A percentile compares a stretch with the other conserved stretches of the same genome.
Evolutionary conservation across 2,888 invertebrate genomes (phyloP).

Genomic region (Eurytoma californica): DNA sequence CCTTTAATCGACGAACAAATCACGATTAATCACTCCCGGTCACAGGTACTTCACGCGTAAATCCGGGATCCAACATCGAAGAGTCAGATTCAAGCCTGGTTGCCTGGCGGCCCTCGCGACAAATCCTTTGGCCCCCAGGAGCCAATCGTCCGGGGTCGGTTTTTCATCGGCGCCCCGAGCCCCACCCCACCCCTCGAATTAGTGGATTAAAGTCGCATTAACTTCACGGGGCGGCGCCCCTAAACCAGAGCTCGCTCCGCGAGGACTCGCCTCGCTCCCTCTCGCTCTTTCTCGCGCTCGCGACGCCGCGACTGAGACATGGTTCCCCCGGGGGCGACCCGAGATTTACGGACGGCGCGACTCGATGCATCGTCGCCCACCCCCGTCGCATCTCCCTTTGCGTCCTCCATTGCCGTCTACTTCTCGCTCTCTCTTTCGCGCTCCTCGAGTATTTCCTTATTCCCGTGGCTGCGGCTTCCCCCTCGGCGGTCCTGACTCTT

Average conservation of each 20-base stretch:
- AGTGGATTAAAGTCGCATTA: slow-evolving; percentile 70
- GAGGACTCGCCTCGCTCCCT: not conserved
- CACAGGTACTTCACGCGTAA: too few species aligned
- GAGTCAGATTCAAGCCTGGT: too few species aligned
- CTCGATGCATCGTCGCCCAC: slow-evolving; percentile 40
- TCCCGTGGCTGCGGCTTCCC: not conserved
- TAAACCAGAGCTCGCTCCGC: slow-evolving; percentile 38
- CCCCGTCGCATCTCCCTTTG: slow-evolving; percentile 17
- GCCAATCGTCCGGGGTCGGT: slow-evolving; percentile 2
- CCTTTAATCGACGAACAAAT: not conserved
- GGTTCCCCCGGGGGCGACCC: slow-evolving; percentile 66
- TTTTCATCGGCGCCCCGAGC: slow-evolving; percentile 36
- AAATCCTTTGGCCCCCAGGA: not conserved
- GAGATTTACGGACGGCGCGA: slow-evolving; percentile 51
- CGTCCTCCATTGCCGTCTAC: not conserved
- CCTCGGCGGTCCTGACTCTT: not conserved
- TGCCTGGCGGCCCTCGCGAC: too few species aligned
- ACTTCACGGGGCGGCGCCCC: slow-evolving; percentile 55
- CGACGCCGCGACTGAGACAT: slow-evolving; percentile 73
- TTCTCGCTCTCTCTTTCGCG: not conserved
- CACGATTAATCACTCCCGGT: not conserved
- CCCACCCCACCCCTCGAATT: slow-evolving; percentile 61
- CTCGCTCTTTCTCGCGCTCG: slow-evolving; percentile 65
- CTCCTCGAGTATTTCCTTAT: not conserved
- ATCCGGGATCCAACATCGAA: too few species aligned